phyloP scores from a whole-genome alignment of 2,888 invertebrate genomes.

The Eilema griseolum region DNA sequence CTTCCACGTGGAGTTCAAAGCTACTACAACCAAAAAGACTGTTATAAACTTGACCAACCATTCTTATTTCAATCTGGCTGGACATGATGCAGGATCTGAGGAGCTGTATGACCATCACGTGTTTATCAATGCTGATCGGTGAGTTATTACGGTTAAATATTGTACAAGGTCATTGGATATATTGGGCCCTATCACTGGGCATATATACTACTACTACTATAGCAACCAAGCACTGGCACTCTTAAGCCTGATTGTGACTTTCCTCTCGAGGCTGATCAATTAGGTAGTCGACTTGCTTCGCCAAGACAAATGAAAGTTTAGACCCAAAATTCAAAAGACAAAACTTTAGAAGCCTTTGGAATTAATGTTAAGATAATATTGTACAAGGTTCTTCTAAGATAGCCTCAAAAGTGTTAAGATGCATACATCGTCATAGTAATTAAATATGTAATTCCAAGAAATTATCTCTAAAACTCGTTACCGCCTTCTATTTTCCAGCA shows the following conservation, averaged over 20 bases:
- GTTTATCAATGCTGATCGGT: conserved; percentile 91
- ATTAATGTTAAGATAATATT: too few relatives aligned
- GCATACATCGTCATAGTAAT: too few relatives aligned
- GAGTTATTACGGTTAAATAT: conserved; percentile 49
- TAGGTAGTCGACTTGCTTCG: too few relatives aligned
- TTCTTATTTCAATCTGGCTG: conserved; percentile 97
- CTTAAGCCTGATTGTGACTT: background rate
- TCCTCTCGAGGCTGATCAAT: too few relatives aligned
- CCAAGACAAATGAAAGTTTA: too few relatives aligned
- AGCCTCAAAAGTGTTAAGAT: background rate
- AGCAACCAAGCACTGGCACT: too few relatives aligned
- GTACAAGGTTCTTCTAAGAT: too few relatives aligned
- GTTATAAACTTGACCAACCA: conserved; percentile 97
- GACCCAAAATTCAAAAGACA: too few relatives aligned
- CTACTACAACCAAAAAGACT: conserved; percentile 92
- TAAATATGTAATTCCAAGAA: background rate
- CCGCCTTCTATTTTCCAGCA: conserved; percentile 53
- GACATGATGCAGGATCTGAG: conserved; percentile 90
- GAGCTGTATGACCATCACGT: conserved; percentile 90
- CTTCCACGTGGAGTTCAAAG: conserved; percentile 90
- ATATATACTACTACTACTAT: too few relatives aligned
- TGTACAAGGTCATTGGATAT: background rate
- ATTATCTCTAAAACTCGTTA: background rate
- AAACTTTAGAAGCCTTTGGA: too few relatives aligned
- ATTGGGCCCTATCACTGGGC: too few relatives aligned